Evolutionary conservation across 64 coral and sea anemone genomes (phyloP), one percentile per base, ranked within the genome.

Genomic region (Porites lutea): DNA sequence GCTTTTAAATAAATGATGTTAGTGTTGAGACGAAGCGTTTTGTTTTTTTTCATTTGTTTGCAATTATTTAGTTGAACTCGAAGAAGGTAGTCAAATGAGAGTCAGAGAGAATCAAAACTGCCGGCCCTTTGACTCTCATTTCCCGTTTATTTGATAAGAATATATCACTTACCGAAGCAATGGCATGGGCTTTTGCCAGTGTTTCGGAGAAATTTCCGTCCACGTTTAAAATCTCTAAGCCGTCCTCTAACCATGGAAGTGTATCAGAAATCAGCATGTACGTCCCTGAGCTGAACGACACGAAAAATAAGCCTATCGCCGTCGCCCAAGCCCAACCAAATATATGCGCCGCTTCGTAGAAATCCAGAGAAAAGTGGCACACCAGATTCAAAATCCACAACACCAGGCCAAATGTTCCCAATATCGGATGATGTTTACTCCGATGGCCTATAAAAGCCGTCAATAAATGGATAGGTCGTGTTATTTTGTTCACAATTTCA

Each of bases 311-410:
- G 13, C 93, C 96, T 51, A 98, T 98, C 2, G 93, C 94, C 4
- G 96, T 98, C 13, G 96, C 96, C 96, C 96, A 98, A 4, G 96
- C 96, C 54, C 82, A 82, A 27, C 96, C 96, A 50, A 95, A 98
- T 63, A 95, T 98, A 52, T 95, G 89, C 5, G 82, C 82, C 5
- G 96, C 96, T 73, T 98, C 96, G 96, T 98, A 98, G 52, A 98
- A 98, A 45, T 98, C 96, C 81, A 98, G 65, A 1, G 90, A 78
- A 74, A 98, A 98, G 58, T 98, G 96, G 76, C 95, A 91, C 13
- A 79, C 63, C 13, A 95, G 80, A 60, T 87, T 98, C 10, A 77
- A 22, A 22, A 98, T 47, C 93, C 96, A 98, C 5, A 98, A 23
- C 1, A 79, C 13, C 8, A 93, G 59, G 2, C 91, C 91, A 48